These are phyloP conservation scores for Symphodus melops DNA, from an alignment of 2,113 vertebrate genomes.

Conservation along the genomic window DNA sequence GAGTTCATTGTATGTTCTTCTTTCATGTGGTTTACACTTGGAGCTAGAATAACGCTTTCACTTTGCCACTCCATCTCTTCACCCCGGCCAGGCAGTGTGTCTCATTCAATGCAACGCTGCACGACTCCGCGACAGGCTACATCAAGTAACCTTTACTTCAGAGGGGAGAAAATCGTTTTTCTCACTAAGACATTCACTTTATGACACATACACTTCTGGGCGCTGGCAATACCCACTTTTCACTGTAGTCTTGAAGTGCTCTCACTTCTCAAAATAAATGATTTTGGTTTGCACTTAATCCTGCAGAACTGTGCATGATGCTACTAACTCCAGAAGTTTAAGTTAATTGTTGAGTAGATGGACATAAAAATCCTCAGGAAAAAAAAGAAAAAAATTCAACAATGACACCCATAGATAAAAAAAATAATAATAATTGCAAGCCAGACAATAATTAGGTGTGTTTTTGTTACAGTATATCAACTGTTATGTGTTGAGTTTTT, in stretches of 20 bases:
- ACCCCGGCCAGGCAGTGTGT: constrained; percentile 14
- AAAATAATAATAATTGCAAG: not conserved
- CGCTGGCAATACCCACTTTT: constrained; percentile 8
- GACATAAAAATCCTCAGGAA: not conserved
- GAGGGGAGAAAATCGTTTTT: constrained; percentile 47
- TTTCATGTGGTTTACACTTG: constrained; percentile 59
- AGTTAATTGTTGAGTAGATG: constrained; percentile 14
- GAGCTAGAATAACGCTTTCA: constrained; percentile 51
- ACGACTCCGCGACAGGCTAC: constrained; percentile 47
- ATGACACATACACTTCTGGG: constrained; percentile 27
- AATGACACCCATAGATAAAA: not conserved
- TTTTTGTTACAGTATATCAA: not conserved
- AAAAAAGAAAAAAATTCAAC: not conserved
- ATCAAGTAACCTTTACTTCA: constrained; percentile 66
- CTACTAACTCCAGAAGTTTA: constrained; percentile 6
- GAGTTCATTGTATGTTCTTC: constrained; percentile 14
- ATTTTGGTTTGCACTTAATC: constrained; percentile 31
- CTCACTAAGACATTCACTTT: constrained; percentile 39
- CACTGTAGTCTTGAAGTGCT: constrained; percentile 13
- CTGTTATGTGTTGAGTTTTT: too few relatives aligned
- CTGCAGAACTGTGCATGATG: constrained; percentile 19
- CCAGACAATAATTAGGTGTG: not conserved
- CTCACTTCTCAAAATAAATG: constrained; percentile 28
- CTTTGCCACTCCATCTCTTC: constrained; percentile 32
- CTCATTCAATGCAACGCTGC: constrained; percentile 52